These are phyloP conservation scores for Eilema caniola DNA, from an alignment of 2,888 invertebrate genomes.

Conservation along the genomic window DNA sequence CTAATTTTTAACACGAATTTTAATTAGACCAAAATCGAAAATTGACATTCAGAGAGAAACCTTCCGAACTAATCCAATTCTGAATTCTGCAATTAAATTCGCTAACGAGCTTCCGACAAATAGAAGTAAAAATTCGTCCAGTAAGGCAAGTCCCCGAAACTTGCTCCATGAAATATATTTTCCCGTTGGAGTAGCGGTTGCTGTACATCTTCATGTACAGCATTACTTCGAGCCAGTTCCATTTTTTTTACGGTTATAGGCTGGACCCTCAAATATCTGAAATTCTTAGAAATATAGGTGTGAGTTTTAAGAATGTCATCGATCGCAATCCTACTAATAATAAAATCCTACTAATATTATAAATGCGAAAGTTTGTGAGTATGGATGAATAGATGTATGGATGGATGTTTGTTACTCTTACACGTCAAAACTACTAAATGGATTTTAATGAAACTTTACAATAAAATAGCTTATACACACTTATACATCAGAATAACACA, in stretches of 20 bases:
- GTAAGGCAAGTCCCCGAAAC: constrained; percentile 3
- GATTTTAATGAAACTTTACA: no score
- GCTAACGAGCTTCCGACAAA: constrained; percentile 50
- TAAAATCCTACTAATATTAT: no score
- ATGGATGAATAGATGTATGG: no score
- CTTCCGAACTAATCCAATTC: constrained; percentile 41
- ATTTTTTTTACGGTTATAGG: not conserved
- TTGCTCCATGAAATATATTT: not conserved
- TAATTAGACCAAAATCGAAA: constrained; percentile 58
- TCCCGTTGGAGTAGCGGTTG: not conserved
- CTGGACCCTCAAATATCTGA: no score
- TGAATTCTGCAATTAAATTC: constrained; percentile 54
- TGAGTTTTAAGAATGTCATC: no score
- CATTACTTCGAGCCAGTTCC: not conserved
- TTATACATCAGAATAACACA: no score
- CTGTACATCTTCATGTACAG: not conserved
- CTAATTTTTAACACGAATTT: constrained; percentile 52
- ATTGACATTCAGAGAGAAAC: constrained; percentile 52
- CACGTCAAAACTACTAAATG: no score
- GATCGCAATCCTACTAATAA: no score
- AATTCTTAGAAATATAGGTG: no score
- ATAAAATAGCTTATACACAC: no score
- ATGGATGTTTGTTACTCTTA: no score
- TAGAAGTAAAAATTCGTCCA: constrained; percentile 46
- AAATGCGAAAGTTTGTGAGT: no score